Evolutionary conservation across 37 sponge, comb jelly and placozoan species (phyloP).

Genomic region (Eunapius fragilis): DNA sequence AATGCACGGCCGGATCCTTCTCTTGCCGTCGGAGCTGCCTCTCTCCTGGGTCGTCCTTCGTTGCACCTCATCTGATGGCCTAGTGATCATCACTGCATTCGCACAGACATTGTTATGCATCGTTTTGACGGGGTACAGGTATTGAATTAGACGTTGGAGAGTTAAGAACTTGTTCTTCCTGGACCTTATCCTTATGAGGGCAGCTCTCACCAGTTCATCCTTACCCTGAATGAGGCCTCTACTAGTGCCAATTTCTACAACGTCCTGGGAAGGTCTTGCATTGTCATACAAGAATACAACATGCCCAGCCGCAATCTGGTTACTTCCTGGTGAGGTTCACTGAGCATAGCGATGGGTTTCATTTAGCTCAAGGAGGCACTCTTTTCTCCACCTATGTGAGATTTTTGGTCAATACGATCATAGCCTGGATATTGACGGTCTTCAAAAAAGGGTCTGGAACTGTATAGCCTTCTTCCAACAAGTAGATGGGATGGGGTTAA

Average conservation of each 20-base stretch:
- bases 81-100: not conserved
- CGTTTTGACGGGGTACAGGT: not conserved
- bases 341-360: constrained; percentile 7
- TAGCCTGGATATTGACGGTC: not conserved
- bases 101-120: not conserved
- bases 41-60: not conserved
- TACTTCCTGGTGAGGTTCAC: not conserved
- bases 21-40: not conserved
- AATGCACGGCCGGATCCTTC: not conserved
- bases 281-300: constrained; percentile 21
- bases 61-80: not conserved
- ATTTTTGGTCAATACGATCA: not conserved
- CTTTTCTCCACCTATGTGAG: constrained; percentile 9
- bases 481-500: constrained; percentile 46
- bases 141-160: not conserved
- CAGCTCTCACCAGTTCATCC: not conserved
- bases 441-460: constrained; percentile 14
- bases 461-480: constrained; percentile 16
- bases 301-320: not conserved
- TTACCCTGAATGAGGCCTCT: not conserved
- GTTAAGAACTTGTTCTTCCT: not conserved
- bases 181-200: not conserved
- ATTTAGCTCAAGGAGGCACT: constrained; percentile 27
- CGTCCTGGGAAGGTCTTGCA: not conserved
- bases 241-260: constrained; percentile 9